These are phyloP conservation scores for Trichogramma dendrolimi DNA, from an alignment of 2,888 invertebrate species.

Conservation along the genomic window DNA sequence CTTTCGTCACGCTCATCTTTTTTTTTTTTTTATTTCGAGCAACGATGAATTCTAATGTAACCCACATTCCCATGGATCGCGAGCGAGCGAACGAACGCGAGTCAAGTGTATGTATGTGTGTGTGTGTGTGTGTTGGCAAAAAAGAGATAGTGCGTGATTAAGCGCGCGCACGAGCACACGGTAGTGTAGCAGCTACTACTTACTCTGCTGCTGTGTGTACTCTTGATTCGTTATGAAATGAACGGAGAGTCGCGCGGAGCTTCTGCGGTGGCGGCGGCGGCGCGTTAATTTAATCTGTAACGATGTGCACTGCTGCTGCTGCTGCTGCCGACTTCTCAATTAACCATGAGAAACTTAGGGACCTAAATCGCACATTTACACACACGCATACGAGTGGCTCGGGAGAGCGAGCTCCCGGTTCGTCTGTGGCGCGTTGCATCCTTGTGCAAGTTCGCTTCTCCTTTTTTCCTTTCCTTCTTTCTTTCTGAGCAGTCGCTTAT, in stretches of 20 bases:
- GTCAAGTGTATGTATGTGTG: too few species aligned
- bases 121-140: background rate
- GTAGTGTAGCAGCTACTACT: too few species aligned
- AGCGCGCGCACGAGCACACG: background rate
- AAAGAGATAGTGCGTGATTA: conserved; percentile 2
- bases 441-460: conserved; percentile 4
- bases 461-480: background rate
- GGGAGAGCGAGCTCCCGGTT: background rate
- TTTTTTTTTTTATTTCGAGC: background rate
- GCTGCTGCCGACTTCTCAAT: conserved; percentile 11
- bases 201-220: too few species aligned
- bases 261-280: background rate
- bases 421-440: background rate
- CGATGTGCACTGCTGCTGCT: conserved; percentile 6
- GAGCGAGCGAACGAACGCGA: background rate
- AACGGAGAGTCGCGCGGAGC: too few species aligned
- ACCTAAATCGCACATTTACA: conserved; percentile 12
- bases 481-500: too few species aligned
- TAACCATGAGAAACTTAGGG: conserved; percentile 18
- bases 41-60: background rate
- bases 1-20: conserved; percentile 11
- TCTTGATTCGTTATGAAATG: too few species aligned
- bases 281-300: conserved; percentile 21
- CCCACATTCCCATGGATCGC: conserved; percentile 2
- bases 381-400: background rate